phyloP scores from a whole-genome alignment of 1,140 invertebrate species.

The Meloidogyne chitwoodi region DNA sequence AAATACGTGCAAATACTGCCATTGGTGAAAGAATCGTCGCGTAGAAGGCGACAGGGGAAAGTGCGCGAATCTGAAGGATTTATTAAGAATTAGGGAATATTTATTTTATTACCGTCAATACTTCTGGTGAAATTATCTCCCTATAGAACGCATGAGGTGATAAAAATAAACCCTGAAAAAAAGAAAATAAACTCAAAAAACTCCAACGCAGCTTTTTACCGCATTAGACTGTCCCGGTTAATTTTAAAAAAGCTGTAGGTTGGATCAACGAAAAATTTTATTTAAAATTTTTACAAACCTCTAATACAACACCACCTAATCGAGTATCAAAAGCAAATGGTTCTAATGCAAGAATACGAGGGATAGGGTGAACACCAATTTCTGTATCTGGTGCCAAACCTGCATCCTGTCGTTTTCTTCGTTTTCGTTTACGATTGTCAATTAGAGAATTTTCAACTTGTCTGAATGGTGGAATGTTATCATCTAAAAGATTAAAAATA shows the following conservation, averaged over 20 bases:
- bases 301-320: conserved; percentile 12
- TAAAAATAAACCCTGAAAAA: conserved; percentile 1
- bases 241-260: too few species aligned
- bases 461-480: neutral
- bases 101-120: conserved; percentile 3
- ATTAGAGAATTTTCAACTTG: neutral
- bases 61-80: conserved; percentile 20
- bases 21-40: conserved; percentile 27
- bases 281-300: neutral
- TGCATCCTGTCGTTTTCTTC: neutral
- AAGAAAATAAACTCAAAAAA: neutral
- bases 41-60: conserved; percentile 29
- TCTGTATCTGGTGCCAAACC: conserved; percentile 18
- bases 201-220: too few species aligned
- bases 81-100: neutral
- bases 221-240: too few species aligned
- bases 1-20: conserved; percentile 18
- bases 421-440: neutral
- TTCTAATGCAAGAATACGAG: conserved; percentile 4
- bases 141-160: conserved; percentile 17
- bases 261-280: too few species aligned
- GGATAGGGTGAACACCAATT: neutral
- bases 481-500: too few species aligned
- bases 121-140: conserved; percentile 12
- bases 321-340: conserved; percentile 18